These are phyloP conservation scores for Montipora capitata DNA, from an alignment of 92 coral and sea anemone species.

Conservation along the genomic window DNA sequence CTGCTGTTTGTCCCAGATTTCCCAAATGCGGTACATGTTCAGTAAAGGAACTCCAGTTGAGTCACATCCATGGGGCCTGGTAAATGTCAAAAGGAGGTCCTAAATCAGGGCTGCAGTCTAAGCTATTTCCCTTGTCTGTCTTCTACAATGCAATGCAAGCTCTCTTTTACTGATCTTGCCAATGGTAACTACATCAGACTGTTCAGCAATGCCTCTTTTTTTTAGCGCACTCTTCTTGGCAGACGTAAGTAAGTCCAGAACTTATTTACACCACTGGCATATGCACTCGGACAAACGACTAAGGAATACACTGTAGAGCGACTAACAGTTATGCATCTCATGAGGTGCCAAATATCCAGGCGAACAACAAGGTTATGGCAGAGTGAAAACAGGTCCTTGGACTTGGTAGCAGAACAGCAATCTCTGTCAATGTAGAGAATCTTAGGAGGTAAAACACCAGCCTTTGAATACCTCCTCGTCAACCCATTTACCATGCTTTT, in stretches of 20 bases:
- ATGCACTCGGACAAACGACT: conserved; percentile 68
- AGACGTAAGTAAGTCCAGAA: conserved; percentile 30
- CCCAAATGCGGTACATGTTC: conserved; percentile 54
- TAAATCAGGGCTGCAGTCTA: conserved; percentile 14
- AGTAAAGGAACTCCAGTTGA: conserved; percentile 77
- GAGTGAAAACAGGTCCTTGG: conserved; percentile 12
- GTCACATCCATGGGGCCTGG: conserved; percentile 73
- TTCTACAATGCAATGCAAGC: conserved; percentile 68
- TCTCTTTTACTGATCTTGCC: conserved; percentile 36
- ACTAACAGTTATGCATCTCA: conserved; percentile 74
- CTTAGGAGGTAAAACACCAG: conserved; percentile 40
- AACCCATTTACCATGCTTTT: conserved; percentile 25
- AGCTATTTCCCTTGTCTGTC: conserved; percentile 59
- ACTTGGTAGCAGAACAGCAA: conserved; percentile 45
- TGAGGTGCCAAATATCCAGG: conserved; percentile 66
- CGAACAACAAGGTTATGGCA: conserved; percentile 33
- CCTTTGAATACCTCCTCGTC: conserved; percentile 16
- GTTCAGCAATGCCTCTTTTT: conserved; percentile 2
- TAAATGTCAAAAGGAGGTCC: conserved; percentile 54
- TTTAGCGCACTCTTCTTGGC: conserved; percentile 37
- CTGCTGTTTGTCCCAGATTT: conserved; percentile 75
- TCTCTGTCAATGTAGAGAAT: conserved; percentile 42
- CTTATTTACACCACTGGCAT: conserved; percentile 67
- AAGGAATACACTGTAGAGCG: conserved; percentile 63
- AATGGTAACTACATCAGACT: conserved; percentile 36